Percentiles rank a stretch among this genome's conserved stretches.
These are phyloP conservation scores for Microchirus variegatus DNA, from an alignment of 2,797 vertebrate genomes.

Conservation along the genomic window DNA sequence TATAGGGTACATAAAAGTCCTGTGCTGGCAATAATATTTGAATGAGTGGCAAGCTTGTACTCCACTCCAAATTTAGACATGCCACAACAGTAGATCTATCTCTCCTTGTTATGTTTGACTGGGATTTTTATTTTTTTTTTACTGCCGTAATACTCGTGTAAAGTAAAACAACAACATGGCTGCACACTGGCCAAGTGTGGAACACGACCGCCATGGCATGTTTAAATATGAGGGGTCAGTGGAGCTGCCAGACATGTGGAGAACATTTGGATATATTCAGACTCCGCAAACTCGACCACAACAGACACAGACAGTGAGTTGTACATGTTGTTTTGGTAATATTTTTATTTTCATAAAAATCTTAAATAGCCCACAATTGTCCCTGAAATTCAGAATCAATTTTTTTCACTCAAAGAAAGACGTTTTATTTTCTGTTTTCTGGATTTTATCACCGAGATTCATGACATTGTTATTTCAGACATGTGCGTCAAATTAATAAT, in stretches of 20 bases:
- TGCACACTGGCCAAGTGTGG: conserved; percentile 19
- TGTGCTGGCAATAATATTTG: conserved; percentile 27
- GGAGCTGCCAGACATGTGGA: conserved; percentile 74
- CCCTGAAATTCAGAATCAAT: conserved; percentile 37
- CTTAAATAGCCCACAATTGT: conserved; percentile 52
- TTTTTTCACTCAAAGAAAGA: conserved; percentile 48
- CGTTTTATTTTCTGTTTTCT: conserved; percentile 26
- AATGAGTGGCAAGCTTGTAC: conserved; percentile 33
- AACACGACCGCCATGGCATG: conserved; percentile 47
- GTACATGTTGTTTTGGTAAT: conserved; percentile 71
- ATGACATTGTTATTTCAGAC: background rate
- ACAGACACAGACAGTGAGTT: conserved; percentile 59
- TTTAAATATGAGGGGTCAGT: conserved; percentile 62
- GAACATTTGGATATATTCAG: conserved; percentile 70
- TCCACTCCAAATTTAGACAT: conserved; percentile 37
- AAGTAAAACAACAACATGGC: conserved; percentile 44
- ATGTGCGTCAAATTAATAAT: conserved; percentile 14
- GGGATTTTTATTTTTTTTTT: too few relatives aligned
- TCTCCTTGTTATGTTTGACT: conserved; percentile 34
- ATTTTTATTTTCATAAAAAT: conserved; percentile 59
- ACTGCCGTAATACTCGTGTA: conserved; percentile 33
- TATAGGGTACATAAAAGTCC: conserved; percentile 35
- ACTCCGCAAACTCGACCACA: conserved; percentile 59
- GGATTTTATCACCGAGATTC: conserved; percentile 19
- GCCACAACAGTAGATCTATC: conserved; percentile 17